A percentile compares a stretch with the other conserved stretches of the same genome.
These are phyloP conservation scores for Pterostichus niger DNA, from an alignment of 2,888 invertebrate species.

Conservation along the genomic window DNA sequence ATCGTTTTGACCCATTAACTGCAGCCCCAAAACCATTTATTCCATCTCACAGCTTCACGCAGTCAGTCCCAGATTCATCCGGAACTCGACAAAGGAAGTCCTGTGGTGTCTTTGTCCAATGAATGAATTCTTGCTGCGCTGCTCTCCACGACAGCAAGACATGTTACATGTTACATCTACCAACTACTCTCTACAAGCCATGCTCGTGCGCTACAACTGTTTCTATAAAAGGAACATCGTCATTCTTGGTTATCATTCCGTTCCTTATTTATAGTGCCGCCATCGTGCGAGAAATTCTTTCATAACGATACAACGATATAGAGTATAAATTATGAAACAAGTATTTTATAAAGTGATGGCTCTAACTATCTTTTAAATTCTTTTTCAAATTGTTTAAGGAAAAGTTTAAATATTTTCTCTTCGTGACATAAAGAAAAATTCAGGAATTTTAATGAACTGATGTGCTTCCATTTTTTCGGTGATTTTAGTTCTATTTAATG, in stretches of 20 bases:
- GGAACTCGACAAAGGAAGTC: constrained; percentile 58
- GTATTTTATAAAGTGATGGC: constrained; percentile 1
- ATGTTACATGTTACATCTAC: constrained; percentile 6
- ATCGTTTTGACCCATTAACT: constrained; percentile 7
- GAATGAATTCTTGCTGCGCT: constrained; percentile 25
- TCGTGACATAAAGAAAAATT: neutral
- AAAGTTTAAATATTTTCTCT: neutral
- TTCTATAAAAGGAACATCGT: constrained; percentile 63
- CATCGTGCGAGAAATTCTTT: constrained; percentile 30
- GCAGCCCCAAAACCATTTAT: neutral
- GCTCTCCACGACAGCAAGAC: constrained; percentile 1
- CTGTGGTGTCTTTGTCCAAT: constrained; percentile 47
- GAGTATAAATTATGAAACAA: constrained; percentile 8
- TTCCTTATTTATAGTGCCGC: constrained; percentile 47
- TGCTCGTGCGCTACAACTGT: constrained; percentile 56
- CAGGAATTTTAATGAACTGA: constrained; percentile 25
- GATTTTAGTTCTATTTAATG: too few species aligned
- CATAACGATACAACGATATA: constrained; percentile 27
- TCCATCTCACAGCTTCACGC: neutral
- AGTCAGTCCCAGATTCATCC: neutral
- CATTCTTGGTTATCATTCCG: constrained; percentile 62
- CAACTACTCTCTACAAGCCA: neutral
- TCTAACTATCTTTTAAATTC: neutral
- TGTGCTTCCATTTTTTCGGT: neutral
- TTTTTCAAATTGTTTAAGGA: neutral